Evolutionary conservation across 2,888 invertebrate species (phyloP), one percentile per base, ranked within the genome.

Genomic region (Brenthis hecate): DNA sequence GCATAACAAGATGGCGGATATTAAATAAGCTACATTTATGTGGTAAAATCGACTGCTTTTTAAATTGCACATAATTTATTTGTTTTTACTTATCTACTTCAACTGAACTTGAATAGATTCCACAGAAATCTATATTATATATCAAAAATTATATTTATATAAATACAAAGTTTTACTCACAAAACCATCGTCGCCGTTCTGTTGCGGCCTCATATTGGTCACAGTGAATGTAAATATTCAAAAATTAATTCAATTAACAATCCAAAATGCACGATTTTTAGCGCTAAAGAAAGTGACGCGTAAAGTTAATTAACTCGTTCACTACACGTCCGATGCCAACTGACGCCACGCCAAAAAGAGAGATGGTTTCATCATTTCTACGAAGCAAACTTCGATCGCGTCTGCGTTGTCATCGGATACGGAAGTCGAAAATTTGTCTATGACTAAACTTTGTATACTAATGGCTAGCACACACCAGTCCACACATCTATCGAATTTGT

Each of bases 1-100:
- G 72, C 74, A 82, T 72, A 84, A 91, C 92, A 92, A 92, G 86
- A 92, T 92, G 92, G 92, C 92, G 90, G 88, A 78, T 73, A 63
- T 47, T 71, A 8, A 53, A 32, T 23, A 36, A 19, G 5, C 54
- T n/a, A 63, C 56, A 60, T 51, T 5, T n/a, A 60, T 19, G 57
- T 6, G 66, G 19, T 8, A 68, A 58, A 43, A 66, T 11, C 1
- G 8, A 11, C 1, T 8, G 8, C 2, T 43, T 43, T 11, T 8
- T 8, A 11, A 28, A 28, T 28, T 4, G 5, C 3, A 28, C 4
- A 28, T 28, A 28, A 28, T 28, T 28, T 28, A 28, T 4, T 11
- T 43, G 8, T 11, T 43, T 16, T 14, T 19, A 19, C 13, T 1
- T 8, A 6, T 4, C 19, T 32, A n/a, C 11, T 28, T 11, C 6